Percentiles rank a stretch among this genome's conserved stretches.
These are phyloP conservation scores for Agrotis segetum DNA, from an alignment of 2,888 invertebrate genomes.

Conservation along the genomic window DNA sequence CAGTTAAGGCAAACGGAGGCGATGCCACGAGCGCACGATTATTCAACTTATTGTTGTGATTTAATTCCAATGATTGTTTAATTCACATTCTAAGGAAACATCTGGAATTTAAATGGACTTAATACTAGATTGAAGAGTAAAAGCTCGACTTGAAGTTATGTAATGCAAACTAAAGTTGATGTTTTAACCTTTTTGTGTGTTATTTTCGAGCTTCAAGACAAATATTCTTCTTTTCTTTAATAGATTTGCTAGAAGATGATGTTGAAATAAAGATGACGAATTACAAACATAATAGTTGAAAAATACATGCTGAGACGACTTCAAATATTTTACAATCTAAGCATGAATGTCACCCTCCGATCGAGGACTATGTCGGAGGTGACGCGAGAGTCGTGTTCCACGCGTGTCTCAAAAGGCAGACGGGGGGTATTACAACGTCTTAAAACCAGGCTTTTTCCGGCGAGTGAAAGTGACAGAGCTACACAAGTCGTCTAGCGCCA, in stretches of 20 bases:
- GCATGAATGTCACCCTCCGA: too few relatives aligned
- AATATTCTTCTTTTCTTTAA: not conserved
- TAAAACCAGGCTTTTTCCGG: too few relatives aligned
- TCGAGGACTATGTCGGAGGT: too few relatives aligned
- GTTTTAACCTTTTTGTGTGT: too few relatives aligned
- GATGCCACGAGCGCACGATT: constrained; percentile 43
- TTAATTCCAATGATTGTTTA: too few relatives aligned
- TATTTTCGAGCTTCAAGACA: not conserved
- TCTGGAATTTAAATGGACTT: constrained; percentile 48
- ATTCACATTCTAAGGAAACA: constrained; percentile 53
- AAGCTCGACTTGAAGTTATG: constrained; percentile 3
- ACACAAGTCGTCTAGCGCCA: too few relatives aligned
- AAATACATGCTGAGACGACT: fast-evolving
- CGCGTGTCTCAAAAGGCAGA: too few relatives aligned
- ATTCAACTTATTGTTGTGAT: constrained; percentile 49
- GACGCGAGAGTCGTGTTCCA: too few relatives aligned
- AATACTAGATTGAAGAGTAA: constrained; percentile 11
- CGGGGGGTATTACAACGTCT: too few relatives aligned
- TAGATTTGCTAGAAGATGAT: not conserved
- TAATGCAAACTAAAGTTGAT: not conserved
- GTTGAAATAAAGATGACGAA: too few relatives aligned
- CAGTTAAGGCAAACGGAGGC: constrained; percentile 42
- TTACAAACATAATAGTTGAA: too few relatives aligned
- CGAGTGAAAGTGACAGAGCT: too few relatives aligned
- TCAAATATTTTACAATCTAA: not conserved